Conservation (phyloP, 2,888 invertebrate species). For the Gari tellinella region DNA sequence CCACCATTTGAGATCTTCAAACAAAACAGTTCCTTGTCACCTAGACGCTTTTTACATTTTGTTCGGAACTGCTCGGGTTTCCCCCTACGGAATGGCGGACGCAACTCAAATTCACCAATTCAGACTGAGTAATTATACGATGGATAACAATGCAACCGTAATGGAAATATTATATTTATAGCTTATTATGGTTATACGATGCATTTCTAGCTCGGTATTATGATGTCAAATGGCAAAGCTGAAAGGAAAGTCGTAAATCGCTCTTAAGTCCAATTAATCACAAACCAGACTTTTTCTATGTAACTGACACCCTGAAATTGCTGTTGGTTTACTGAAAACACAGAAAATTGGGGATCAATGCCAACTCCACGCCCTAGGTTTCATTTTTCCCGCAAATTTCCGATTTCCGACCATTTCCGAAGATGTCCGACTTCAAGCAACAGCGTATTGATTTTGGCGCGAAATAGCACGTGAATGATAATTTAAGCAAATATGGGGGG, state of each 20-base stretch:
- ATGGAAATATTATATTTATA: constrained; percentile 27
- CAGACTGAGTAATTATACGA: too few species aligned
- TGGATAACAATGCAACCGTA: not conserved
- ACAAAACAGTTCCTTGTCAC: too few species aligned
- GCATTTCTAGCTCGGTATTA: too few species aligned
- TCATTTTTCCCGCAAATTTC: constrained; percentile 10
- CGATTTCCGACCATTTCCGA: constrained; percentile 40
- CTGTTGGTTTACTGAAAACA: constrained; percentile 18
- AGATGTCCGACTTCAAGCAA: constrained; percentile 18
- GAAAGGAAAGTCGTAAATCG: constrained; percentile 32
- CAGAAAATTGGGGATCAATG: constrained; percentile 26
- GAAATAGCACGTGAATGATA: constrained; percentile 22
- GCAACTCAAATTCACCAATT: too few species aligned
- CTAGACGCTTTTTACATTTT: too few species aligned
- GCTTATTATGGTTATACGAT: constrained; percentile 19
- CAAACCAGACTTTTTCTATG: constrained; percentile 29
- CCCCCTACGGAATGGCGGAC: too few species aligned
- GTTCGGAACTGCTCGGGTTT: too few species aligned
- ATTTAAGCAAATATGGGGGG: constrained; percentile 15
- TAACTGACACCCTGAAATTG: constrained; percentile 31
- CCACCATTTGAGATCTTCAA: too few species aligned
- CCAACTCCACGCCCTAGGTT: constrained; percentile 23
- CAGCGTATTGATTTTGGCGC: constrained; percentile 24
- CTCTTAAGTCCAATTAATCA: constrained; percentile 44
- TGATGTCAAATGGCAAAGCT: constrained; percentile 19